Conservation (phyloP, 1,140 invertebrate genomes). For the Asbolus verrucosus region DNA sequence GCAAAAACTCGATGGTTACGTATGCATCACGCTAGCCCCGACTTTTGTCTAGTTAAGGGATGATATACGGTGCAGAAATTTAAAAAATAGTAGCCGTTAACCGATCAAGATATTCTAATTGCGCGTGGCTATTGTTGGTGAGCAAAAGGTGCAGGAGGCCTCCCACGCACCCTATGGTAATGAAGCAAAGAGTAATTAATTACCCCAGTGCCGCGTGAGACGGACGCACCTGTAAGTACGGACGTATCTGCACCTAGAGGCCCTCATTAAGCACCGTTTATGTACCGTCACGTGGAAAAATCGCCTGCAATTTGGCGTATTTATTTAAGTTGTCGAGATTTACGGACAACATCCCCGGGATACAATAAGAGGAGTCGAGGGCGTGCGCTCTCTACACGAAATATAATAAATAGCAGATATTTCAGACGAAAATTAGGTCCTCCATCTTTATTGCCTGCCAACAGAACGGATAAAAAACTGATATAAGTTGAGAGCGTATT, state of each 20-base stretch:
- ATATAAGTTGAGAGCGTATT: constrained; percentile 58
- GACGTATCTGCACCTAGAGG: constrained; percentile 23
- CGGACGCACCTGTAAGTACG: constrained; percentile 40
- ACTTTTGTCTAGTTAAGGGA: background rate
- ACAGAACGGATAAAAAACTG: constrained; percentile 59
- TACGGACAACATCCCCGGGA: background rate
- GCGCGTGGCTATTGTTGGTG: constrained; percentile 12
- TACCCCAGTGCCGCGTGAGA: constrained; percentile 34
- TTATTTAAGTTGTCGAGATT: background rate
- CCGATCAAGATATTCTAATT: constrained; percentile 35
- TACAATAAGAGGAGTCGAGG: constrained; percentile 4
- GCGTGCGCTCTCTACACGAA: constrained; percentile 28
- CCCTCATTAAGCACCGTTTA: background rate
- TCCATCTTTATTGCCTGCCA: constrained; percentile 62
- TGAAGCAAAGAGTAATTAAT: constrained; percentile 38
- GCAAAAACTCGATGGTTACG: background rate
- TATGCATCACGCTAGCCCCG: background rate
- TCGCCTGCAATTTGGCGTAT: background rate
- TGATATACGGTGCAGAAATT: background rate
- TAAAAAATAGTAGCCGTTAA: constrained; percentile 29
- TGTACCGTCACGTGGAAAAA: no score
- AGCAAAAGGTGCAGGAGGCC: constrained; percentile 16
- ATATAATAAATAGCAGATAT: constrained; percentile 57
- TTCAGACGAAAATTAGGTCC: constrained; percentile 61
- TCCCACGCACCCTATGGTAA: constrained; percentile 11